Base-by-base conservation (phyloP, 2,113 vertebrate genomes). In the Corvus cornix region DNA sequence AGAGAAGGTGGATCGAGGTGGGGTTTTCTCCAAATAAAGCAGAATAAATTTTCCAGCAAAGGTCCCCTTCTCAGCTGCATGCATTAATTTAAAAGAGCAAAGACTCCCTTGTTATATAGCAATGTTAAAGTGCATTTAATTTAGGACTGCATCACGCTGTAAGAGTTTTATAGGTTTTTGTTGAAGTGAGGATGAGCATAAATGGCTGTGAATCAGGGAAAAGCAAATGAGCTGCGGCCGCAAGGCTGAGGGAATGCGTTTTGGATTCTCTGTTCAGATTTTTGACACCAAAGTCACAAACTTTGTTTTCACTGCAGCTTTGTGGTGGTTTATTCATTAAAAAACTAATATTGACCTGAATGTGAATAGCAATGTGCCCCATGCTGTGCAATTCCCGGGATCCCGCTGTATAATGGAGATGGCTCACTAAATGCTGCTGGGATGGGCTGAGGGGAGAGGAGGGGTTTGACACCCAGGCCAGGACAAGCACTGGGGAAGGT, bases 61-160 rank as follows among this genome's bases (percentile, higher is more conserved):
- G 94, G 91, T 88, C 83, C 78, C 87, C 72, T 52, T 87, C 91
- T 91, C 64, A 41, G 67, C 78, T 46, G 59, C 27, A 35, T 4
- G 20, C 81, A 68, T 90, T 92, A 94, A 94, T 56, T 68, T 81
- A 60, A 66, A 89, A 84, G 81, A 92, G 92, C 69, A 60, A 84
- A 92, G 83, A 74, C 43, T 63, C 84, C 76, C 75, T 96, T 94
- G 69, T 80, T 91, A 90, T 87, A 49, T 44, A 44, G 90, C 58
- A 56, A 59, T 85, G 93, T 76, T 84, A 91, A 59, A 63, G 44
- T 79, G 84, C 96, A 95, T 95, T 97, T 97, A 95, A 96, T 96
- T 96, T 96, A 96, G 92, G 90, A 77, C 79, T 90, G 92, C 76
- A 60, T 86, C 16, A 10, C 7, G n/a, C 80, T 79, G n/a, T 56